Evolutionary conservation across 2,888 invertebrate species (phyloP).

Genomic region (Acrobasis suavella): DNA sequence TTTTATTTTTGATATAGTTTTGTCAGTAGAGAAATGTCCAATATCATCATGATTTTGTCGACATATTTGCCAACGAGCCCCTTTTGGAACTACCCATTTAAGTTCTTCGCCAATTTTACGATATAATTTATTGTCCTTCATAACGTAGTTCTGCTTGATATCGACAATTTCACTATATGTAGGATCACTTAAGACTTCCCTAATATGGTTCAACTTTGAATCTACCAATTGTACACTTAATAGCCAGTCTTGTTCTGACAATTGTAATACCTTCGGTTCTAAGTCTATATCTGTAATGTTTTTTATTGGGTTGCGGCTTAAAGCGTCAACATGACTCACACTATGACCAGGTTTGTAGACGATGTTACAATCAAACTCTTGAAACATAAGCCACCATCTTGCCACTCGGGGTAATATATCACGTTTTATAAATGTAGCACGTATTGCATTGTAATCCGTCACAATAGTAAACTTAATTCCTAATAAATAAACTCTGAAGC

Average conservation of each 20-base stretch:
- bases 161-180: slow-evolving; percentile 6
- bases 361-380: too few species aligned
- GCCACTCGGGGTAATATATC: too few species aligned
- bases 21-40: too few species aligned
- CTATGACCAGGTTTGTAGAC: too few species aligned
- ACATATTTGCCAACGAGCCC: too few species aligned
- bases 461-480: slow-evolving; percentile 31
- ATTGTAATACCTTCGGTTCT: background rate
- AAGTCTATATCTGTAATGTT: too few species aligned
- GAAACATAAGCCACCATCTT: too few species aligned
- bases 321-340: too few species aligned
- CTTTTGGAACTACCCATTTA: too few species aligned
- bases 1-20: background rate
- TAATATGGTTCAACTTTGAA: slow-evolving; percentile 9
- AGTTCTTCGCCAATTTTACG: too few species aligned
- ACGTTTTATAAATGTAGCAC: too few species aligned
- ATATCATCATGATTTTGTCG: slow-evolving; percentile 25
- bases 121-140: slow-evolving; percentile 3
- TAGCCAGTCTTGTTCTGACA: slow-evolving; percentile 14
- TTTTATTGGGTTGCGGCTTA: slow-evolving; percentile 27
- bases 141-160: slow-evolving; percentile 8
- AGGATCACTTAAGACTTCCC: background rate
- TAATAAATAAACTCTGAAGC: slow-evolving; percentile 33
- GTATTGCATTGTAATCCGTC: slow-evolving; percentile 25
- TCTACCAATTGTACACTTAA: slow-evolving; percentile 7